Evolutionary conservation across 2,888 invertebrate species (phyloP).

Genomic region (Pandemis corylana): DNA sequence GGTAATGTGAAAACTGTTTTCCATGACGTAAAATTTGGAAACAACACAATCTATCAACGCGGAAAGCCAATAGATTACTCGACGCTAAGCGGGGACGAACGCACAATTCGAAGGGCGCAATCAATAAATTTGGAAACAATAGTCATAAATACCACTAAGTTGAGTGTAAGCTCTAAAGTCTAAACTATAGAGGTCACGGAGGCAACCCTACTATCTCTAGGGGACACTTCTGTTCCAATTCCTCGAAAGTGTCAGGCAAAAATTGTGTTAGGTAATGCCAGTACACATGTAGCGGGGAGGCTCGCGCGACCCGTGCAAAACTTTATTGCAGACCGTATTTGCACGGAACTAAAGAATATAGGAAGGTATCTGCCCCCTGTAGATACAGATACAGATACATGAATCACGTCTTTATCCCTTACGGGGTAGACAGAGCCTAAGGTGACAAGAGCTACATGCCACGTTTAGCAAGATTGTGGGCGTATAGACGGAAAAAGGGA

Average conservation of each 20-base stretch:
- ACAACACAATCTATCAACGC: neutral
- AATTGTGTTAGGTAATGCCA: slow-evolving; percentile 67
- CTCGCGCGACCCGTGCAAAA: slow-evolving; percentile 30
- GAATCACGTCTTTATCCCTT: no score
- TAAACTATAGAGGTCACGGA: slow-evolving; percentile 32
- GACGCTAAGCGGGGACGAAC: neutral
- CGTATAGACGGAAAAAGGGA: no score
- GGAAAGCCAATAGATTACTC: neutral
- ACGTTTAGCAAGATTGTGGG: no score
- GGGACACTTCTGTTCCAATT: slow-evolving; percentile 78
- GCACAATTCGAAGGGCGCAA: neutral
- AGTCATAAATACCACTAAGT: slow-evolving; percentile 30
- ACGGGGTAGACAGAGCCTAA: no score
- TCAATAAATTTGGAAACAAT: slow-evolving; percentile 25
- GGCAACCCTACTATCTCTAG: slow-evolving; percentile 56
- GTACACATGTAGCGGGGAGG: slow-evolving; percentile 45
- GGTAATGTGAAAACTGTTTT: neutral
- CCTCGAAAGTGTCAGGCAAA: slow-evolving; percentile 67
- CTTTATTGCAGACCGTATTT: slow-evolving; percentile 50
- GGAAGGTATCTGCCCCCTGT: slow-evolving; percentile 29
- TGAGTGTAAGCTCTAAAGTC: slow-evolving; percentile 27
- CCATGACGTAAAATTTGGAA: neutral
- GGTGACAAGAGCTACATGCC: no score
- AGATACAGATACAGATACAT: no score
- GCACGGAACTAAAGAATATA: slow-evolving; percentile 44